These are phyloP conservation scores for Gastrophysa polygoni DNA, from an alignment of 2,888 invertebrate species.

Conservation along the genomic window DNA sequence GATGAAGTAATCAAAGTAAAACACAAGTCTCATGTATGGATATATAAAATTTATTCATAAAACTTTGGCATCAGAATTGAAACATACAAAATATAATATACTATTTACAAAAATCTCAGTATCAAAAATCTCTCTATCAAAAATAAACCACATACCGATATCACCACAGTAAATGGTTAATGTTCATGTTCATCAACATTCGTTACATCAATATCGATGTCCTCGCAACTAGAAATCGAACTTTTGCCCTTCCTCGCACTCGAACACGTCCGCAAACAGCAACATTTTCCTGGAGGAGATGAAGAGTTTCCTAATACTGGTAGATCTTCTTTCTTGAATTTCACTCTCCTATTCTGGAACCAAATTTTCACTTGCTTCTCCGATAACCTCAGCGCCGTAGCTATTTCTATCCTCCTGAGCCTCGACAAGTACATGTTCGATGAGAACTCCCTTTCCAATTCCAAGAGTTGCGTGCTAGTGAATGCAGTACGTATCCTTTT, in stretches of 20 bases:
- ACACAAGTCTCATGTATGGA: not conserved
- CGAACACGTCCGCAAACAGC: constrained; percentile 60
- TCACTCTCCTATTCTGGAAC: constrained; percentile 94
- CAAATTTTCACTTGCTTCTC: constrained; percentile 96
- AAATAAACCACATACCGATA: constrained; percentile 12
- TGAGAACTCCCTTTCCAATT: constrained; percentile 87
- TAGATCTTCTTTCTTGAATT: constrained; percentile 87
- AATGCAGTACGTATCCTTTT: constrained; percentile 93
- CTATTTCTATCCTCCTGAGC: constrained; percentile 89
- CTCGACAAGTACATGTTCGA: constrained; percentile 90
- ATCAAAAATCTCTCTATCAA: constrained; percentile 19
- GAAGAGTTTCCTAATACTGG: constrained; percentile 53
- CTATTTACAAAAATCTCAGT: constrained; percentile 9
- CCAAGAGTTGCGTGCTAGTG: constrained; percentile 85
- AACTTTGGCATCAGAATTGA: constrained; percentile 30
- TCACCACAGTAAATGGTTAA: constrained; percentile 6
- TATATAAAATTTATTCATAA: constrained; percentile 20
- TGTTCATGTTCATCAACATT: constrained; percentile 48
- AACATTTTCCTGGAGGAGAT: constrained; percentile 55
- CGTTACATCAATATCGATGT: constrained; percentile 55
- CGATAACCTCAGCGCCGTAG: constrained; percentile 82
- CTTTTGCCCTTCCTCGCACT: constrained; percentile 43
- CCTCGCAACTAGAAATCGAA: constrained; percentile 51
- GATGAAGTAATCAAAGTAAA: too few species aligned
- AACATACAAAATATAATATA: constrained; percentile 3